Evolutionary conservation across 2,888 invertebrate genomes (phyloP).

Genomic region (Eristalis tenax): DNA sequence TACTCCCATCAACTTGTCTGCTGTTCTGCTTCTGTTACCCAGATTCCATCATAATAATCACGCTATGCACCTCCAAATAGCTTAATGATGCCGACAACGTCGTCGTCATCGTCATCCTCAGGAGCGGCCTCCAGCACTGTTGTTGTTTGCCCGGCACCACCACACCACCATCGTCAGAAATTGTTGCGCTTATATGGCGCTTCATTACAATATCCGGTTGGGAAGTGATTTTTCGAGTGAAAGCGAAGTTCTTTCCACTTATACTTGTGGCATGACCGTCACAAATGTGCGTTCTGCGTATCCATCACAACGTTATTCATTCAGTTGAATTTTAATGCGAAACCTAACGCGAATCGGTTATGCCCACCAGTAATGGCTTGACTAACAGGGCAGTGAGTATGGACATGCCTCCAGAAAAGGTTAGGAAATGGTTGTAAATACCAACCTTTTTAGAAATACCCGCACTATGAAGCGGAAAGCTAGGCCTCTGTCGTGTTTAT

Average conservation of each 20-base stretch:
- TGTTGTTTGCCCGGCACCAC: background rate
- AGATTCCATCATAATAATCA: constrained; percentile 16
- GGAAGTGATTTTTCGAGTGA: constrained; percentile 42
- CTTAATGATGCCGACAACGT: constrained; percentile 46
- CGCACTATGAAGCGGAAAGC: constrained; percentile 8
- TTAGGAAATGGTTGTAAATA: constrained; percentile 31
- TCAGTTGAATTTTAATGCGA: background rate
- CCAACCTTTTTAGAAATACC: background rate
- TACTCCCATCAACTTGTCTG: background rate
- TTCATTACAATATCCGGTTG: constrained; percentile 65
- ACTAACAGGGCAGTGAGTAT: background rate
- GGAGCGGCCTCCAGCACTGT: constrained; percentile 1
- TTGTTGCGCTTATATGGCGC: constrained; percentile 52
- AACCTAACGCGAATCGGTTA: background rate
- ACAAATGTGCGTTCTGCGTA: background rate
- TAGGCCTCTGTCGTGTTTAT: constrained; percentile 23
- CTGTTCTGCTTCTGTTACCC: background rate
- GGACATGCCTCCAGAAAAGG: constrained; percentile 13
- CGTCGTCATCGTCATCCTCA: constrained; percentile 26
- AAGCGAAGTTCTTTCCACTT: constrained; percentile 37
- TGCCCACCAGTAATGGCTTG: background rate
- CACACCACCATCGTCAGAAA: constrained; percentile 7
- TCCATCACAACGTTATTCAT: background rate
- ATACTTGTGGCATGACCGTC: background rate
- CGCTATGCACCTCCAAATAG: constrained; percentile 48